Evolutionary conservation across 2,113 vertebrate genomes (phyloP).

Genomic region (Oncorhynchus clarkii): DNA sequence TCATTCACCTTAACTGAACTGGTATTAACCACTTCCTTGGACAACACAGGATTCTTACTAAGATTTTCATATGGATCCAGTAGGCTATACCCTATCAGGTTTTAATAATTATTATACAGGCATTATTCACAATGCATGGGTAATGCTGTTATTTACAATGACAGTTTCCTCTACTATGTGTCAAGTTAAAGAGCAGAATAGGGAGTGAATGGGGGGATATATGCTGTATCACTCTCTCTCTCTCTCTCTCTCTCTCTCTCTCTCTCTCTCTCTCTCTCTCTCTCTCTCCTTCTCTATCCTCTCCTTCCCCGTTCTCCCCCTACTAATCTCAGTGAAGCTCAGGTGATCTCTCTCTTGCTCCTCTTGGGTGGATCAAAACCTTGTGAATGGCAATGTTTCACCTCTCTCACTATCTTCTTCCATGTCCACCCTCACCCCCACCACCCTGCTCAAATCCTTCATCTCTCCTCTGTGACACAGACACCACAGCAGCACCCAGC

Average conservation of each 20-base stretch:
- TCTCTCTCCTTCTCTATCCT: background rate
- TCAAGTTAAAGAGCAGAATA: too few relatives aligned
- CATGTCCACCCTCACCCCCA: background rate
- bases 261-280: background rate
- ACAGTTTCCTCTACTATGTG: too few relatives aligned
- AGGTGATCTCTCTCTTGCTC: background rate
- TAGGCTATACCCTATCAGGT: too few relatives aligned
- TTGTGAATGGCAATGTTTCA: background rate
- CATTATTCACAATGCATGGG: too few relatives aligned
- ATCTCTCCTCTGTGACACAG: background rate
- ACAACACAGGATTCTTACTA: background rate
- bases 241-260: background rate
- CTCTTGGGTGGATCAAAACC: background rate
- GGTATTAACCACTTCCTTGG: background rate
- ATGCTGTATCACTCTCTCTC: background rate
- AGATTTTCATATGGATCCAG: background rate
- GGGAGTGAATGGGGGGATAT: too few relatives aligned
- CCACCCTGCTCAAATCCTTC: background rate
- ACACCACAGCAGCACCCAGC: background rate
- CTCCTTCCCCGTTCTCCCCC: too few relatives aligned
- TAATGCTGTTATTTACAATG: too few relatives aligned
- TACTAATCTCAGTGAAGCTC: background rate
- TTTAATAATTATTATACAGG: too few relatives aligned
- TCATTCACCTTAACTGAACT: slow-evolving; percentile 55
- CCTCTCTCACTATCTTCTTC: background rate